Conservation (phyloP, 2,888 invertebrate species). For the Rhorus exstirpatorius region DNA sequence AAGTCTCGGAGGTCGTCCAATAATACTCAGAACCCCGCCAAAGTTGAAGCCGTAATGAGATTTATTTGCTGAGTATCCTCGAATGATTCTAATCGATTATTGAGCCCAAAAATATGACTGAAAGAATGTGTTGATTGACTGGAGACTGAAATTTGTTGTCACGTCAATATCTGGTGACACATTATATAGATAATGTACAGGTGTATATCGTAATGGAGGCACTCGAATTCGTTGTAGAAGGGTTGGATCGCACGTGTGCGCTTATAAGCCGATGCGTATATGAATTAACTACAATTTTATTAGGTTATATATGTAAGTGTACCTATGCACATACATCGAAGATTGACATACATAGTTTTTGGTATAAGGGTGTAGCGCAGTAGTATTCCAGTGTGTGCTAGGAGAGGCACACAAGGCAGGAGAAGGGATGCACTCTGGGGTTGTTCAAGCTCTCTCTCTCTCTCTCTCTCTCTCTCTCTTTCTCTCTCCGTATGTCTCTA, state of each 20-base stretch:
- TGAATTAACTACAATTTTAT: conserved; percentile 58
- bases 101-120: too few species aligned
- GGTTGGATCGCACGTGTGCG: conserved; percentile 43
- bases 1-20: too few species aligned
- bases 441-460: conserved; percentile 36
- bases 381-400: conserved; percentile 33
- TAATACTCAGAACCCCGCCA: too few species aligned
- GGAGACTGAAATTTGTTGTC: not conserved
- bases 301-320: conserved; percentile 41
- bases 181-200: conserved; percentile 30
- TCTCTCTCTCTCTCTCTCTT: conserved; percentile 10
- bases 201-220: conserved; percentile 37
- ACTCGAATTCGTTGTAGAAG: conserved; percentile 36
- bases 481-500: conserved; percentile 37
- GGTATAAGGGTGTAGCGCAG: not conserved
- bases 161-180: conserved; percentile 43
- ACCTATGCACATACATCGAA: conserved; percentile 75
- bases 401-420: conserved; percentile 65
- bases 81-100: too few species aligned
- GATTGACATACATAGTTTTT: conserved; percentile 13
- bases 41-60: too few species aligned
- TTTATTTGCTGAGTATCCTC: too few species aligned
- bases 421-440: conserved; percentile 44
- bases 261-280: conserved; percentile 43
- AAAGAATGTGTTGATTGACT: too few species aligned